These are phyloP conservation scores for Apodemus sylvaticus DNA, from an alignment of 2,113 vertebrate species.

Conservation along the genomic window DNA sequence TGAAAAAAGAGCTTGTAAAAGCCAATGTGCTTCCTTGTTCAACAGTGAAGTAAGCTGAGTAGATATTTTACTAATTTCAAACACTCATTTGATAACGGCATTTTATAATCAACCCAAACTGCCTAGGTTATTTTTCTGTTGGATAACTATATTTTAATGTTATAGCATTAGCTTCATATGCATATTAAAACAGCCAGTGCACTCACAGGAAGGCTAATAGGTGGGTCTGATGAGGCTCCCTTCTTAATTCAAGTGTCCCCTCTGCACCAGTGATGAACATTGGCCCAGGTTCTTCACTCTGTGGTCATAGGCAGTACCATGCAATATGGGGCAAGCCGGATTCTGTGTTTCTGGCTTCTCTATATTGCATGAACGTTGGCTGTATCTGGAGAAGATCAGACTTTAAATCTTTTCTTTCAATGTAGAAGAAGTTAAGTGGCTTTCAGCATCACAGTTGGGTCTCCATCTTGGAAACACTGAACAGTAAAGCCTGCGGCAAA, in stretches of 20 bases:
- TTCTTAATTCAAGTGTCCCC: background rate
- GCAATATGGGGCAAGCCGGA: slow-evolving; percentile 15
- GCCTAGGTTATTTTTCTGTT: background rate
- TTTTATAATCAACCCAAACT: background rate
- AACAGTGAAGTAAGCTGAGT: background rate
- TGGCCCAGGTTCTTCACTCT: background rate
- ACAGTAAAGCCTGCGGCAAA: slow-evolving; percentile 49
- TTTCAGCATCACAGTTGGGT: slow-evolving; percentile 65
- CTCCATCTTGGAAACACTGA: slow-evolving; percentile 45
- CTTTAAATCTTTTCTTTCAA: slow-evolving; percentile 38
- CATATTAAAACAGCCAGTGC: background rate
- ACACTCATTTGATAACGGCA: background rate
- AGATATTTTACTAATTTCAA: background rate
- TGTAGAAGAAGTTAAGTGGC: slow-evolving; percentile 43
- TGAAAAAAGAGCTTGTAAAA: background rate
- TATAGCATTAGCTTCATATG: background rate
- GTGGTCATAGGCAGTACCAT: background rate
- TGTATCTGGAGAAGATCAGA: background rate
- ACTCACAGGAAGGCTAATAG: background rate
- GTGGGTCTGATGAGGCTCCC: background rate
- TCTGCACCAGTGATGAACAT: background rate
- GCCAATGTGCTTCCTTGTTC: accelerated
- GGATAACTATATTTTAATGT: background rate
- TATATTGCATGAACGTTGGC: background rate
- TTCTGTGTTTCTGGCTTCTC: slow-evolving; percentile 19